Conservation (phyloP, 2,797 vertebrate species). For the Cyclura pinguis region DNA sequence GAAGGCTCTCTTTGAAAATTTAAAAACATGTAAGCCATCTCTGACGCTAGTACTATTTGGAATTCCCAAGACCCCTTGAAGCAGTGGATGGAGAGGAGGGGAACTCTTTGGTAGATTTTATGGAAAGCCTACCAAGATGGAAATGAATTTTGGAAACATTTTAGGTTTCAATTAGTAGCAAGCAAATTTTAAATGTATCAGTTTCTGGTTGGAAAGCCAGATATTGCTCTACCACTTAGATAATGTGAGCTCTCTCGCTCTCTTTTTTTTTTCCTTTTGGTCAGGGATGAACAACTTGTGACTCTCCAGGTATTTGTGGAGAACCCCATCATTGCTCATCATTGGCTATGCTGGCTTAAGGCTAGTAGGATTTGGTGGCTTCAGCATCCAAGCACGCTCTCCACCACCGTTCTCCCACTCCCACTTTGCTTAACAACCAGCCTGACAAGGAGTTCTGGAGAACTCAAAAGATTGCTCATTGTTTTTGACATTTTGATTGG, state of each 20-base stretch:
- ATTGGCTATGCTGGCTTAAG: too few species aligned
- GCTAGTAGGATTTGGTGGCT: neutral
- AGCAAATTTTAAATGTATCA: neutral
- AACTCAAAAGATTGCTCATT: too few species aligned
- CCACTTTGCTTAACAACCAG: neutral
- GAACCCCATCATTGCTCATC: too few species aligned
- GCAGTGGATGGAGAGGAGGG: too few species aligned
- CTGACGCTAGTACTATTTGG: neutral
- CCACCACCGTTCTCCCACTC: neutral
- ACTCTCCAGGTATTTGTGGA: too few species aligned
- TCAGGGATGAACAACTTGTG: too few species aligned
- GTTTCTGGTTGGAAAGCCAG: neutral
- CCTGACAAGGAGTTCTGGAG: neutral
- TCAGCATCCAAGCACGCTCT: neutral
- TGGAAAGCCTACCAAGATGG: neutral
- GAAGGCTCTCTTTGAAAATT: neutral
- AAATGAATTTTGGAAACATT: neutral
- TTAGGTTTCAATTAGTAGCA: neutral
- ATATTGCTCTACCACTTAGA: neutral
- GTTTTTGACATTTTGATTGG: too few species aligned
- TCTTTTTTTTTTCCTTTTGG: too few species aligned
- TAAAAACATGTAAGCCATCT: neutral
- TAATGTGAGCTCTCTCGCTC: neutral
- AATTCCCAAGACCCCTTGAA: neutral
- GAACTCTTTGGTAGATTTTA: neutral